phyloP scores from a whole-genome alignment of 2,113 vertebrate genomes.

The Gymnogyps californianus region DNA sequence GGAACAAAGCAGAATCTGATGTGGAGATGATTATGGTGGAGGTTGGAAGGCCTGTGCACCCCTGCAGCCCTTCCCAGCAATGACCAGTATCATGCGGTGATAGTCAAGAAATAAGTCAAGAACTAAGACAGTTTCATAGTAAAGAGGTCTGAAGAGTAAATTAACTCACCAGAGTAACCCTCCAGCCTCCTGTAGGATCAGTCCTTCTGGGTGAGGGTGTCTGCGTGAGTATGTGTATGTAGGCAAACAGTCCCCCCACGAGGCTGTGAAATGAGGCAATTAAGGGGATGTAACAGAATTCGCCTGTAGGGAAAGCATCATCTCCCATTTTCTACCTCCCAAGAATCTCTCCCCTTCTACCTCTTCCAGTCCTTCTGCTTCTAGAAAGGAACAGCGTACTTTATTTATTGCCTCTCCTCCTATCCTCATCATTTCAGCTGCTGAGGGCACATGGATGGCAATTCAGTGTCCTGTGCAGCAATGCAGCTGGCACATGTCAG shows the following conservation, averaged over 20 bases:
- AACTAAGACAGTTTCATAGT: not conserved
- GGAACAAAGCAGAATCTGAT: not conserved
- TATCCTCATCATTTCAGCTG: not conserved
- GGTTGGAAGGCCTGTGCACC: not conserved
- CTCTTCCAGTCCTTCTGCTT: not conserved
- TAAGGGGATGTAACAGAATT: not conserved
- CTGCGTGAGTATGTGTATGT: too few species aligned
- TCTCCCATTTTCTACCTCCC: not conserved
- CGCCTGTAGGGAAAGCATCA: not conserved
- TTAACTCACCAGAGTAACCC: not conserved
- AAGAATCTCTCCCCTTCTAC: not conserved
- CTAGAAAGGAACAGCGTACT: not conserved
- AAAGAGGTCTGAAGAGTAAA: not conserved
- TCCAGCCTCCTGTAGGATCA: not conserved
- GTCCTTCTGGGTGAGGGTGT: not conserved
- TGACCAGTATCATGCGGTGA: not conserved
- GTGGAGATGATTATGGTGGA: not conserved
- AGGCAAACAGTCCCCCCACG: not conserved
- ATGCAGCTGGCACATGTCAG: not conserved
- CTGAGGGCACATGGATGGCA: not conserved
- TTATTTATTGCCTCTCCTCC: not conserved
- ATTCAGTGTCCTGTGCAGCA: not conserved
- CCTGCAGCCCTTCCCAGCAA: not conserved
- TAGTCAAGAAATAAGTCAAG: not conserved
- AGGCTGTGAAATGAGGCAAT: not conserved